Base-by-base conservation (phyloP, 2,888 invertebrate genomes). In the Dermolepida albohirtum region DNA sequence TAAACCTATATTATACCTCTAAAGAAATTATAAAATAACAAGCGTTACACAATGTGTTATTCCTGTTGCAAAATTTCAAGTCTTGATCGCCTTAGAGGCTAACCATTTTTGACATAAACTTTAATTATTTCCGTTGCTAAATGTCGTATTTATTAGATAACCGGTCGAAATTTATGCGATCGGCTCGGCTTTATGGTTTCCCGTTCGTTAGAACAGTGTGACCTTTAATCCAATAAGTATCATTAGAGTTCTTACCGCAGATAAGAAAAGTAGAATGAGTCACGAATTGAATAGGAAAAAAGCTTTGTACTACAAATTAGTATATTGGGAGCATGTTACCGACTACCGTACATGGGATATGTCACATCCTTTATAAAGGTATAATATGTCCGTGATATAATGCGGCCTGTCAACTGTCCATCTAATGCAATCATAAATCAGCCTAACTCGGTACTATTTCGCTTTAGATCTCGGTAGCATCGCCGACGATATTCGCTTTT, bases 241-340 rank as follows among this genome's bases (percentile, higher is more conserved):
- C 66, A 41, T 57, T 49, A 55, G 49, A 43, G 66, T 55, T 66
- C 57, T 34, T 39, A 29, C 44, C 44, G 55, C 47, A 57, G 40
- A 66, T 39, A 57, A 55, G 57, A 66, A 57, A 66, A 66, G 66
- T 57, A 57, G 66, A 66, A 66, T 66, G 66, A 66, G 54, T 66
- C 66, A 66, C 65, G 43, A 55, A 66, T 57, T 55, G 49, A 39
- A 47, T 63, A 47, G 49, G 41, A 66, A 52, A 72, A 74, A 71
- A 70, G 67, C 17, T 10, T 29, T 52, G n/a, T 50, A 55, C 64
- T 72, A 72, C 75, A 74, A 74, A 74, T 75, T 75, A 73, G 74
- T 72, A 73, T 66, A 74, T 73, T 65, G 74, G 71, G 74, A 71
- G 71, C 73, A 70, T 67, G 73, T 73, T 70, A 54, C 57, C 34